A percentile compares a stretch with the other conserved stretches of the same genome.
phyloP scores from a whole-genome alignment of 2,888 invertebrate genomes.

The Pterostichus niger region DNA sequence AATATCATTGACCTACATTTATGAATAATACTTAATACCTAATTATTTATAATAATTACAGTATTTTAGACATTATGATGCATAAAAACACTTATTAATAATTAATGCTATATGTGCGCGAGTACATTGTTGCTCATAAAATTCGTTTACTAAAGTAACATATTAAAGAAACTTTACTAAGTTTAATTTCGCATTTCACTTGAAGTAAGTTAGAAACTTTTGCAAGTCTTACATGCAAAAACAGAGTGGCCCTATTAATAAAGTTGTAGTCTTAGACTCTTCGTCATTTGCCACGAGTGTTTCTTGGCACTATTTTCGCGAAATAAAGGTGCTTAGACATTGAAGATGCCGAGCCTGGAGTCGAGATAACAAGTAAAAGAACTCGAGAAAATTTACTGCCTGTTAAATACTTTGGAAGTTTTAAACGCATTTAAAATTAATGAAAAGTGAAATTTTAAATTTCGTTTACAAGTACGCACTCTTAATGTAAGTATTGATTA shows the following conservation, averaged over 20 bases:
- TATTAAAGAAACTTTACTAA: constrained; percentile 9
- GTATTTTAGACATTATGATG: constrained; percentile 1
- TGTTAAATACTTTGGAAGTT: too few species aligned
- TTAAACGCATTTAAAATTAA: too few species aligned
- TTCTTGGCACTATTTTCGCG: background rate
- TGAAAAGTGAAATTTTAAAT: too few species aligned
- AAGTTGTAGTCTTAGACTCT: background rate
- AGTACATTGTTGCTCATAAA: too few species aligned
- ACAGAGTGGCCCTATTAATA: constrained; percentile 25
- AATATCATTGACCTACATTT: constrained; percentile 10
- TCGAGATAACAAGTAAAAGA: too few species aligned
- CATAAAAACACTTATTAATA: constrained; percentile 22
- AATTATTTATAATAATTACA: background rate
- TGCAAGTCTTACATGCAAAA: constrained; percentile 6
- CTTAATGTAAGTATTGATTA: too few species aligned
- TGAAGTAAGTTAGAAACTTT: constrained; percentile 25
- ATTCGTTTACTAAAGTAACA: background rate
- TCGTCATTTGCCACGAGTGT: background rate
- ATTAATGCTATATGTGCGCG: background rate
- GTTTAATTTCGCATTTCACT: constrained; percentile 7
- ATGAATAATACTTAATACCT: constrained; percentile 2
- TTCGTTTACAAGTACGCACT: too few species aligned
- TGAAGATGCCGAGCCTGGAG: too few species aligned
- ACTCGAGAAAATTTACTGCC: too few species aligned
- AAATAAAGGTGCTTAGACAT: background rate